Percentiles rank a stretch among this genome's conserved stretches.
These are phyloP conservation scores for Apotomis turbidana DNA, from an alignment of 2,888 invertebrate species.

Conservation along the genomic window DNA sequence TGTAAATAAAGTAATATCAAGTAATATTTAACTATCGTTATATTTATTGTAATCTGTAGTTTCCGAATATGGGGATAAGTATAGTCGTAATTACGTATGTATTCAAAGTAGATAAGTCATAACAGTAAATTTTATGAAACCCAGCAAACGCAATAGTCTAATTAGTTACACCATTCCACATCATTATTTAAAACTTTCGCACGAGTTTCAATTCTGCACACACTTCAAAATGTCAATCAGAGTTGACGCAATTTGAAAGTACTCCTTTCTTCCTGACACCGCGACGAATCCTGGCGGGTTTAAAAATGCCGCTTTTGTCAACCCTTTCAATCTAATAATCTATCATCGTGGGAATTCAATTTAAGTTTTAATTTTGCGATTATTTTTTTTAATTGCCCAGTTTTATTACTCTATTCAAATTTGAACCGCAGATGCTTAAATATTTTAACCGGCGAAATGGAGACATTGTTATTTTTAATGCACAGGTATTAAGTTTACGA, in stretches of 20 bases:
- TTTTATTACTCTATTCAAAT: conserved; percentile 47
- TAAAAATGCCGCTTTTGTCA: conserved; percentile 74
- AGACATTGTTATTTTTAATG: conserved; percentile 62
- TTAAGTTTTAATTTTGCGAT: conserved; percentile 41
- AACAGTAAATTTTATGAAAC: background rate
- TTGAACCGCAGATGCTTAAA: conserved; percentile 66
- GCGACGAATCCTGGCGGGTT: conserved; percentile 72
- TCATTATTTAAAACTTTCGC: conserved; percentile 61
- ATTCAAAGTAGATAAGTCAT: background rate
- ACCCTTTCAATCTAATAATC: conserved; percentile 65
- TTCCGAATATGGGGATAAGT: background rate
- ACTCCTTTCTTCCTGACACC: conserved; percentile 64
- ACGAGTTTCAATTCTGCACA: conserved; percentile 74
- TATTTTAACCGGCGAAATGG: conserved; percentile 53
- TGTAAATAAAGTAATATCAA: background rate
- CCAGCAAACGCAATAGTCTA: conserved; percentile 44
- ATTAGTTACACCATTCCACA: conserved; percentile 53
- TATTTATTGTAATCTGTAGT: background rate
- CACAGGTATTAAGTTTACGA: conserved; percentile 66
- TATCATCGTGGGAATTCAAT: conserved; percentile 63
- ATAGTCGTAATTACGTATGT: background rate
- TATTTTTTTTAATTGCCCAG: conserved; percentile 17
- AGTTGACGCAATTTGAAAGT: conserved; percentile 71
- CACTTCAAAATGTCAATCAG: conserved; percentile 72
- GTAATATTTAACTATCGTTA: too few species aligned